Conservation (phyloP, 1,140 invertebrate genomes). For the Drosophila suzukii region DNA sequence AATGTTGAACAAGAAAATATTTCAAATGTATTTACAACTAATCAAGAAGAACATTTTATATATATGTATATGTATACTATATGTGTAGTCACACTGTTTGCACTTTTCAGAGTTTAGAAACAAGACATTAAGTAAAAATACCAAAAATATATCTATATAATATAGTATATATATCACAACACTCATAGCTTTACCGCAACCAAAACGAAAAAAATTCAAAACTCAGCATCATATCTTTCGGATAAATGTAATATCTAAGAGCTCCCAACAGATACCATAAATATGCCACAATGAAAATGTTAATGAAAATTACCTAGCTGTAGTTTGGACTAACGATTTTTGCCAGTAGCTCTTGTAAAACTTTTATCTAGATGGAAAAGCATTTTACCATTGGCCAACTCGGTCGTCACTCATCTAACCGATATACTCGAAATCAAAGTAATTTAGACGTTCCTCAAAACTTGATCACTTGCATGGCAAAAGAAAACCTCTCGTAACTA, state of each 20-base stretch:
- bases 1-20: conserved; percentile 58
- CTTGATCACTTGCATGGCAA: conserved; percentile 24
- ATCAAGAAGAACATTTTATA: conserved; percentile 53
- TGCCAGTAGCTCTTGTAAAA: conserved; percentile 41
- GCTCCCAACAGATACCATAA: conserved; percentile 11
- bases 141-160: conserved; percentile 13
- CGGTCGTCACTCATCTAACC: conserved; percentile 23
- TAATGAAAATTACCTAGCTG: conserved; percentile 43
- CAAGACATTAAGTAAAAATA: conserved; percentile 28
- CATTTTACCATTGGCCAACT: conserved; percentile 32
- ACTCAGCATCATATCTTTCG: conserved; percentile 37
- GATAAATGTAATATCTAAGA: conserved; percentile 41
- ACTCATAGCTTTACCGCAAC: conserved; percentile 37
- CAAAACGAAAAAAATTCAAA: conserved; percentile 11
- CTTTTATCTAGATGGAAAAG: conserved; percentile 43
- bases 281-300: conserved; percentile 23
- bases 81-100: conserved; percentile 62
- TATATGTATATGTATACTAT: conserved; percentile 43
- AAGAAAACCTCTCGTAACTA: conserved; percentile 42
- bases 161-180: conserved; percentile 12
- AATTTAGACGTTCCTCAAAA: conserved; percentile 40
- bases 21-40: conserved; percentile 59
- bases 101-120: conserved; percentile 75
- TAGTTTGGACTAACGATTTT: conserved; percentile 36
- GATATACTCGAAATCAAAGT: conserved; percentile 18